Base-by-base conservation (phyloP, 2,888 invertebrate species). In the Isoperla grammatica region DNA sequence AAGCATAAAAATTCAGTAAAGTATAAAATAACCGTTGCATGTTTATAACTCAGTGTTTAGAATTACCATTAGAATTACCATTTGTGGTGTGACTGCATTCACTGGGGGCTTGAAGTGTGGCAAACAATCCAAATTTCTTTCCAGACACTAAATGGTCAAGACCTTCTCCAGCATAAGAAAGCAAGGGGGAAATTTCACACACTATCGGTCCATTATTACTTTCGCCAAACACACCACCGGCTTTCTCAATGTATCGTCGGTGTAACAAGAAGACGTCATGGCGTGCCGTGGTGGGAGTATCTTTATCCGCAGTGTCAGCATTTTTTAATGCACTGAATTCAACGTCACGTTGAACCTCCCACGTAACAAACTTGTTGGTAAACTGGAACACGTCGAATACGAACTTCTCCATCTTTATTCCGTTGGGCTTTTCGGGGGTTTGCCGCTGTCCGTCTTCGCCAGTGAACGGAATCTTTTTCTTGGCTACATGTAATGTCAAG, bases 281-380 rank as follows among this genome's bases (percentile, higher is more conserved):
- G 55, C 86, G 79, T 1, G 94, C 90, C 0, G 97, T 95, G 0
- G 85, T 84, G 0, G 98, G 92, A 60, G 94, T 95, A 75, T 98
- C 97, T 71, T 92, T 90, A 40, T 88, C 88, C 1, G 83, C 88
- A 0, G 84, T 79, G 72, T 97, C 91, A 1, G 90, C 82, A 75
- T 99, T 99, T 72, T 99, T 99, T 65, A 99, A 75, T 0, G 98
- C 96, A 67, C 97, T 95, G 73, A 99, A 99, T 73, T 99, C 99
- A 62, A 90, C 88, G 66, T 90, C 87, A 48, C 98, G 83, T 0
- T 88, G 82, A 0, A 92, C 90, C 76, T 98, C 95, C 85, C 96
- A 90, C 5, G 93, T 92, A 11, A 90, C 93, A 70, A 99, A 92
- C 68, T 87, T 87, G 65, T 90, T 84, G 0, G 96, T 86, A 74